Base-by-base conservation (phyloP, 2,113 vertebrate species). In the Alouatta palliata region DNA sequence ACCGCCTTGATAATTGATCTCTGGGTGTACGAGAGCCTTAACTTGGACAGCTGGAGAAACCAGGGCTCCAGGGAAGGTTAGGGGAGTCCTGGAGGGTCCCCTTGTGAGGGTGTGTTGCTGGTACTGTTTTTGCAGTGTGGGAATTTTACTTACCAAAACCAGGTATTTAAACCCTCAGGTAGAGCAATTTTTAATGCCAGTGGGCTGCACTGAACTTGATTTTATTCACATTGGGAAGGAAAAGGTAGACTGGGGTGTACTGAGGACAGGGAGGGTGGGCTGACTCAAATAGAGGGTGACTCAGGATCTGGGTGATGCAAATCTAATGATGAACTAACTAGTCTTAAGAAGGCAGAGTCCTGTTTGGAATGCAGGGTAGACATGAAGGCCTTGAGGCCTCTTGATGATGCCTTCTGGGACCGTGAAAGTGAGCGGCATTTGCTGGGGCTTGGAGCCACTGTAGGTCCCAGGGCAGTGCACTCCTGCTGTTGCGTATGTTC, bases 161-260 rank as follows among this genome's bases (percentile, higher is more conserved):
- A 89, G 88, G 47, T 35, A 66, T 70, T 91, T 76, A 61, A 56
- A 35, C 37, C 43, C 23, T 68, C 13, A 70, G 32, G 75, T 32
- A 30, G 73, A 86, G 12, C 1, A 0, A 49, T 61, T 95, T 80
- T 87, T 61, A 86, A 35, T 13, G 58, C 68, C 71, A 37, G 19
- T 30, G 35, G 84, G 47, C 37, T 81, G 45, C 6, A 89, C 94
- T 87, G n/a, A 58, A 77, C n/a, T 96, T 79, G 66, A 61, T 61
- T 90, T 84, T 61, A 71, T 76, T 89, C 83, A 80, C 88, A 12
- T 14, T 1, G 70, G 61, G 19, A 40, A 90, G 43, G 30, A 71
- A 54, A 87, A 27, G 12, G 20, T 47, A 9, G 73, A 10, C 5
- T 1, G 5, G 56, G 61, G 66, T 66, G 20, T 54, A 54, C 0